Base-by-base conservation (phyloP, 2,797 vertebrate genomes). In the Acridotheres tristis region DNA sequence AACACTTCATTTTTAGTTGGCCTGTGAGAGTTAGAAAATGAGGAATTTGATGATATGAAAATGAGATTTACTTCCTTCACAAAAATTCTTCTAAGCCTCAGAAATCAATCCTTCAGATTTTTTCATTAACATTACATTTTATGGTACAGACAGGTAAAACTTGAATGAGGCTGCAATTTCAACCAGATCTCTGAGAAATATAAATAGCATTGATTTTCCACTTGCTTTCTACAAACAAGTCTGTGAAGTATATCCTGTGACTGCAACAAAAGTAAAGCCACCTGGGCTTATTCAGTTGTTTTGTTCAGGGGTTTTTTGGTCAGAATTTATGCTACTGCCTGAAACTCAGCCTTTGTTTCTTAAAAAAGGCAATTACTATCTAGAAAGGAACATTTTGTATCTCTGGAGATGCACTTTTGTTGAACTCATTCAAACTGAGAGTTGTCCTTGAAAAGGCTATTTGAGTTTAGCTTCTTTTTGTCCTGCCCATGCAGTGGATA, bases 51-150 rank as follows among this genome's bases (percentile, higher is more conserved):
- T 67, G 11, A 42, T 63, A 73, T 25, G 32, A 62, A 81, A 85
- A 67, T 85, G 9, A 71, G 1, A 3, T 79, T 87, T 83, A 25
- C 18, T 9, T 76, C 73, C 48, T 73, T 57, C 47, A 38, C 22
- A 71, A 85, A 71, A 78, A 59, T 36, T 25, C 16, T 79, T 47
- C 11, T 36, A 89, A 87, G 16, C 27, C 6, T 79, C 38, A 63
- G 69, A 75, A 81, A 63, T 61, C 58, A 77, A 71, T 79, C n/a
- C 20, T 16, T 77, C n/a, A 8, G 6, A 57, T 54, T 67, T 92
- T 80, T 93, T 82, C 32, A 25, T 76, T 83, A 71, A 66, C 54
- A 38, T 45, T 59, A 15, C 22, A 34, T 79, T 95, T 89, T 54
- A 27, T 34, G 42, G 20, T n/a, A 69, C 5, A 43, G 59, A 16